A percentile compares a stretch with the other conserved stretches of the same genome.
phyloP scores from a whole-genome alignment of 2,113 vertebrate species.

The Sinocyclocheilus maitianheensis region DNA sequence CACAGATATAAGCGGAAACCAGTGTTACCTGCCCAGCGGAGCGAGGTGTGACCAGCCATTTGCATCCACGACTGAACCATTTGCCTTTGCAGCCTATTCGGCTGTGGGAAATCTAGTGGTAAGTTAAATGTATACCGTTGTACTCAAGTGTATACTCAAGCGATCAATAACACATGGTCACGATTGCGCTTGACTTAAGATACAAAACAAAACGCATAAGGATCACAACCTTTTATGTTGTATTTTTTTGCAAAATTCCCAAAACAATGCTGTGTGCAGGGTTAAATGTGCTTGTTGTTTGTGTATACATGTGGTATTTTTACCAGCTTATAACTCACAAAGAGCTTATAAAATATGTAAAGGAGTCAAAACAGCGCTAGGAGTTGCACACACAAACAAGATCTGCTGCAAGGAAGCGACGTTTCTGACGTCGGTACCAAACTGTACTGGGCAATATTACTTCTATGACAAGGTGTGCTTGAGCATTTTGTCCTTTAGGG shows the following conservation, averaged over 20 bases:
- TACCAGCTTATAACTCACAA: background rate
- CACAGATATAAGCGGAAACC: constrained; percentile 74
- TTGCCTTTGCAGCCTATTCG: constrained; percentile 89
- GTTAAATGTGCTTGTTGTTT: background rate
- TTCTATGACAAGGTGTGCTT: background rate
- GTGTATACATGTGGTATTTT: background rate
- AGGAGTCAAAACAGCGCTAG: background rate
- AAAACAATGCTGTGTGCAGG: background rate
- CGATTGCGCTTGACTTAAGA: background rate
- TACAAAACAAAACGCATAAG: background rate
- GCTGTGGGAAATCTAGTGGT: constrained; percentile 89
- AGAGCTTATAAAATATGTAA: background rate
- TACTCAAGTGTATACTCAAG: background rate
- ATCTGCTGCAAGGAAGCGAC: background rate
- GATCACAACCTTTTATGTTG: no score
- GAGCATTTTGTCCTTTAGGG: background rate
- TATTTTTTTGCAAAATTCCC: no score
- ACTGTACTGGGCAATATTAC: background rate
- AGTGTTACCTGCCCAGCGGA: constrained; percentile 87
- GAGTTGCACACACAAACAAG: background rate
- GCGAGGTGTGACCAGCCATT: constrained; percentile 74
- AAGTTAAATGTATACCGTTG: constrained; percentile 52
- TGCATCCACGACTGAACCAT: constrained; percentile 61
- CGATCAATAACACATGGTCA: background rate
- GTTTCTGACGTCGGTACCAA: background rate